Evolutionary conservation across 2,113 vertebrate genomes (phyloP).

Genomic region (Ursus arctos): DNA sequence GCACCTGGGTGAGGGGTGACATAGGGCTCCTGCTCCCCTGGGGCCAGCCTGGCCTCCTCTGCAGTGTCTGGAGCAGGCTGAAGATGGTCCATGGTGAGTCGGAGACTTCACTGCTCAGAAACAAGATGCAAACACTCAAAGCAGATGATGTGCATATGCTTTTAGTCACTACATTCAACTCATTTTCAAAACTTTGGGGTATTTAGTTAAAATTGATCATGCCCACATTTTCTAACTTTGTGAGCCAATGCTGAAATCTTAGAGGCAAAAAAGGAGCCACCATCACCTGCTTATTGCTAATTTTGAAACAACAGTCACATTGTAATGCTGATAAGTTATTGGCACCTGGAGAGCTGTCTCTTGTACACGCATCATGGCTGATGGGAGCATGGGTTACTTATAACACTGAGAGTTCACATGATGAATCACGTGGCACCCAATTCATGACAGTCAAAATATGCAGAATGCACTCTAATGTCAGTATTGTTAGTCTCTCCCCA

Average conservation of each 20-base stretch:
- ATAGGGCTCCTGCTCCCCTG: conserved; percentile 82
- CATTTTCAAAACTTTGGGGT: conserved; percentile 28
- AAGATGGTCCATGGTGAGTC: conserved; percentile 74
- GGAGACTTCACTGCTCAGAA: conserved; percentile 68
- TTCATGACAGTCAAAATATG: not conserved
- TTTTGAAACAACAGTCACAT: accelerated
- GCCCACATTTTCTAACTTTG: conserved; percentile 48
- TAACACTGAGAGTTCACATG: not conserved
- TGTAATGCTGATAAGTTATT: not conserved
- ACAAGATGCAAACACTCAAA: conserved; percentile 65
- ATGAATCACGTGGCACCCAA: not conserved
- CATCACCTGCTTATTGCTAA: no score
- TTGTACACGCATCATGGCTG: accelerated
- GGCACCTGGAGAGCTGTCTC: not conserved
- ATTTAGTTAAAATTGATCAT: not conserved
- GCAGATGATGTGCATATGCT: conserved; percentile 66
- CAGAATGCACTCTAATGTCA: not conserved
- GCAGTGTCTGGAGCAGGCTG: conserved; percentile 76
- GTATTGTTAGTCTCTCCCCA: not conserved
- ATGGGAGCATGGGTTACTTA: not conserved
- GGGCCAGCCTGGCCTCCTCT: conserved; percentile 29
- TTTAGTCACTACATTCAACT: conserved; percentile 69
- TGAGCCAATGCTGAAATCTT: conserved; percentile 26
- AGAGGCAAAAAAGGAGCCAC: not conserved
- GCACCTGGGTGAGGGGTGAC: conserved; percentile 78